A percentile compares a stretch with the other conserved stretches of the same genome.
Conservation (phyloP, 1,140 invertebrate species). For the Drosophila miranda region DNA sequence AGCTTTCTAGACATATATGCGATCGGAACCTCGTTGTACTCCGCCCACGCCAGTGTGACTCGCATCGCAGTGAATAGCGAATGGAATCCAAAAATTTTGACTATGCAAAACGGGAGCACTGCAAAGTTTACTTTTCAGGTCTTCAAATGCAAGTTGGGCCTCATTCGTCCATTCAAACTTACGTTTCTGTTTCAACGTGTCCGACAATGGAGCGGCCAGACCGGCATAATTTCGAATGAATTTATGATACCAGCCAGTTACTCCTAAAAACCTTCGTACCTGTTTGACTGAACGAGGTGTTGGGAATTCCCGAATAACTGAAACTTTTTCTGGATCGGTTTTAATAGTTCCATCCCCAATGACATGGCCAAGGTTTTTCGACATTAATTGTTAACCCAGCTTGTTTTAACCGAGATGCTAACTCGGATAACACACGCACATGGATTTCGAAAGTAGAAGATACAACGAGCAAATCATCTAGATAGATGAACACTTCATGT, state of each 20-base stretch:
- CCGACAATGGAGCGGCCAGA: neutral
- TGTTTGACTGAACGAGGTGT: neutral
- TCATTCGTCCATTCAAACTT: neutral
- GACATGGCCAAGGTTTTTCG: slow-evolving; percentile 4
- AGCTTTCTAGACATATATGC: too few relatives aligned
- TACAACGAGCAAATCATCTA: too few relatives aligned
- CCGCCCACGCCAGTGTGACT: slow-evolving; percentile 11
- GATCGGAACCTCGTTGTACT: neutral
- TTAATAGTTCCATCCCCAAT: slow-evolving; percentile 1
- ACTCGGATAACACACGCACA: too few relatives aligned
- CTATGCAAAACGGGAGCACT: slow-evolving; percentile 2
- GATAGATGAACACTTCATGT: too few relatives aligned
- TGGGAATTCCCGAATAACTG: neutral
- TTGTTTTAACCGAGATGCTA: too few relatives aligned
- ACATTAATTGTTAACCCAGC: too few relatives aligned
- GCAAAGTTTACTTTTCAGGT: neutral
- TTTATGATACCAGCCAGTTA: slow-evolving; percentile 2
- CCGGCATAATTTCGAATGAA: slow-evolving; percentile 9
- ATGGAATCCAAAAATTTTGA: slow-evolving; percentile 1
- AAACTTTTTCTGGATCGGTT: slow-evolving; percentile 1
- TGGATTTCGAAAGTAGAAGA: too few relatives aligned
- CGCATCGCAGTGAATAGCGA: slow-evolving; percentile 9
- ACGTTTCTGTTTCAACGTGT: neutral
- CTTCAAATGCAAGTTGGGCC: slow-evolving; percentile 1
- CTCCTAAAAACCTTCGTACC: slow-evolving; percentile 4